phyloP scores from a whole-genome alignment of 2,113 vertebrate genomes.

The Rafetus swinhoei region DNA sequence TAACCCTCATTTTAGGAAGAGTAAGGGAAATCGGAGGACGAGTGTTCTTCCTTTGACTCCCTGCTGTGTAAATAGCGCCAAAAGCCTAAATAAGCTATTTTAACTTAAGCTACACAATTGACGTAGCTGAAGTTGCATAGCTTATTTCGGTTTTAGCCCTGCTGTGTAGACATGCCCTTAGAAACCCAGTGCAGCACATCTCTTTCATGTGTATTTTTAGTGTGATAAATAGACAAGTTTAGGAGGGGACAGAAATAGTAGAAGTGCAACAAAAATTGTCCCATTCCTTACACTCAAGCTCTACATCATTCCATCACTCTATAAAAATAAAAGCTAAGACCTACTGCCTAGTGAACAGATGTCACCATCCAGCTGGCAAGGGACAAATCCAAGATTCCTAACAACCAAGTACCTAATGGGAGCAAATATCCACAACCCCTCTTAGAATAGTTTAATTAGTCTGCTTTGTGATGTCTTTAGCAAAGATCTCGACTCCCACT shows the following conservation, averaged over 20 bases:
- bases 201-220: background rate
- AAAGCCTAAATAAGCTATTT: too few species aligned
- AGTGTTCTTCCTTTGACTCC: too few species aligned
- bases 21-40: too few species aligned
- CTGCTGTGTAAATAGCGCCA: too few species aligned
- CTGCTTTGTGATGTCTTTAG: background rate
- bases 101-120: too few species aligned
- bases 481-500: background rate
- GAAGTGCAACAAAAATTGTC: background rate
- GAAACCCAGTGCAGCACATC: rapidly evolving
- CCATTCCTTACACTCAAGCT: background rate
- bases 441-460: background rate
- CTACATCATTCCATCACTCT: background rate
- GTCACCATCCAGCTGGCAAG: rapidly evolving
- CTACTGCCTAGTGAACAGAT: background rate
- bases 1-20: too few species aligned
- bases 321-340: background rate
- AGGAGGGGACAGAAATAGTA: background rate
- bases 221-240: rapidly evolving
- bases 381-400: background rate
- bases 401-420: background rate
- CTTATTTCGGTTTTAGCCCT: too few species aligned
- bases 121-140: too few species aligned
- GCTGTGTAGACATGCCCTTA: background rate
- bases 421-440: background rate